phyloP scores from a whole-genome alignment of 2,888 invertebrate species.

The Fissipunctia ypsillon region DNA sequence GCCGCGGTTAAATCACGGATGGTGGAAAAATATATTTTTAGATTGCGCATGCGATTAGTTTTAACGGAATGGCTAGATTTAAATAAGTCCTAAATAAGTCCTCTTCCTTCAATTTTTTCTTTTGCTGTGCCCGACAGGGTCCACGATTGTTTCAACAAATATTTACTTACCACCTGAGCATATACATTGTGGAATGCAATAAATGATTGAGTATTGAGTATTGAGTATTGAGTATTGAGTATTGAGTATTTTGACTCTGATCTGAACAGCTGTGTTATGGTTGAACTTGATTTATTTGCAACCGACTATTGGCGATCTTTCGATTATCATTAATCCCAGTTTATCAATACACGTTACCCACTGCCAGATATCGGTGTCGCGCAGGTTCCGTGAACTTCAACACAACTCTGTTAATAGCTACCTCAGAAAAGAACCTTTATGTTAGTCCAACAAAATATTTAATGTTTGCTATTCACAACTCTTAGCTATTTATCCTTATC shows the following conservation, averaged over 20 bases:
- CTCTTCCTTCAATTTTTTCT: no score
- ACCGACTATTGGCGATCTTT: not conserved
- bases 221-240: no score
- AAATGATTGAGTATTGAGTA: no score
- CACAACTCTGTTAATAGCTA: not conserved
- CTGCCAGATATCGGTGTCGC: not conserved
- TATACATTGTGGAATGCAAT: no score
- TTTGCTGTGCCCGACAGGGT: no score
- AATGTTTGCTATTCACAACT: not conserved
- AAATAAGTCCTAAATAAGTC: no score
- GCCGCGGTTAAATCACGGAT: constrained; percentile 20
- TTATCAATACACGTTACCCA: no score
- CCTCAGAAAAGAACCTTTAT: no score
- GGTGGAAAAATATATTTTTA: constrained; percentile 22
- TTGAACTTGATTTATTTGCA: not conserved
- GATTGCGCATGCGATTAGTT: constrained; percentile 30
- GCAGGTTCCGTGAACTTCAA: not conserved
- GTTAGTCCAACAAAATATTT: not conserved
- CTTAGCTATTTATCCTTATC: not conserved
- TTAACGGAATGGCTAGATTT: not conserved
- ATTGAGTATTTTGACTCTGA: constrained; percentile 2
- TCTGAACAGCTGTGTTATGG: not conserved
- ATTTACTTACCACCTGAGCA: no score
- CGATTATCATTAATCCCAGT: not conserved
- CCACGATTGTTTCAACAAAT: no score